Evolutionary conservation across 2,797 vertebrate genomes (phyloP), one percentile per base, ranked within the genome.

Genomic region (Manis crassicaudata): DNA sequence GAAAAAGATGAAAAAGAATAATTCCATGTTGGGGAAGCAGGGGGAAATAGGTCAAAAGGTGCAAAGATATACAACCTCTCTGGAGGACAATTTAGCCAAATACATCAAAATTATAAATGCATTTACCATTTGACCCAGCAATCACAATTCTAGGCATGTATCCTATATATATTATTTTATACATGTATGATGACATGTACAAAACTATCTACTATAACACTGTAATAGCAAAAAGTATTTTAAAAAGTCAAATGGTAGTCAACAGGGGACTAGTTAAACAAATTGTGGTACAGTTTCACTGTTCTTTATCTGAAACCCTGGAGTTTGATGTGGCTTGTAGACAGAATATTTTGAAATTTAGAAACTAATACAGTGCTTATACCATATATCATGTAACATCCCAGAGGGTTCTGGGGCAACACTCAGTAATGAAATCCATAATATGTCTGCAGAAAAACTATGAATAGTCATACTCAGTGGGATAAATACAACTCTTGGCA

Each of bases 211-310:
- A n/a, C 29, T 67, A 60, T 5, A 84, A 70, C 10, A 77, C 3
- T 94, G 1, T 79, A 87, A 87, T 46, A 86, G 16, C 35, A 75
- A 87, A 86, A 89, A 81, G 21, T 23, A 90, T 63, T 92, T 93
- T 35, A 68, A 75, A 94, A 94, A 79, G 87, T n/a, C 21, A 84
- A 94, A 52, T 87, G 77, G n/a, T 7, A 11, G 65, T 86, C 72
- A 92, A 58, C n/a, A 79, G 46, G 76, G 9, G 25, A 84, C 85
- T 88, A 79, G 25, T 46, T 70, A 77, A 68, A 85, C 37, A 50
- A 84, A 70, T 79, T 83, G 29, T 46, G n/a, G 60, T 73, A 87
- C 2, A 77, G 68, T 7, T 7, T 56, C 18, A 60, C 14, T 75
- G 18, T 62, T 93, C 17, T 87, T 83, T 70, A 83, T 62, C 50